Conservation (phyloP, 2,888 invertebrate genomes). For the Drosophila prolongata region DNA sequence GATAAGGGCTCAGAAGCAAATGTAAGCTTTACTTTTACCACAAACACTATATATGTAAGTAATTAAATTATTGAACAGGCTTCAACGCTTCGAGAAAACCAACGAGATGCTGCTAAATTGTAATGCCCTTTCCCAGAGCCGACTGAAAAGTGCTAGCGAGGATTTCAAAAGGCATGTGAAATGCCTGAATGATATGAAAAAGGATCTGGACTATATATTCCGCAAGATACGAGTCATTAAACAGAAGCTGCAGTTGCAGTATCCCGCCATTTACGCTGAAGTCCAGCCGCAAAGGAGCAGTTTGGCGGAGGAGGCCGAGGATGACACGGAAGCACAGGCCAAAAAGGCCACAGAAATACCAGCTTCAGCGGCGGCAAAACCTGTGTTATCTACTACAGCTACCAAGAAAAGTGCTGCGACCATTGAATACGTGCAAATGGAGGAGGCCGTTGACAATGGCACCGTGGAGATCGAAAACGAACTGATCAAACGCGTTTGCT, state of each 20-base stretch:
- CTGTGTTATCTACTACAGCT: conserved; percentile 60
- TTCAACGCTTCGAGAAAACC: conserved; percentile 98
- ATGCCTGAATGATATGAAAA: conserved; percentile 94
- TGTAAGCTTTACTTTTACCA: conserved; percentile 86
- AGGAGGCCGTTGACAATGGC: conserved; percentile 84
- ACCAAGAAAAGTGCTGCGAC: conserved; percentile 73
- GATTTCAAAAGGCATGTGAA: conserved; percentile 97
- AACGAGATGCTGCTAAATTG: conserved; percentile 99
- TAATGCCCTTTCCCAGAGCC: conserved; percentile 95
- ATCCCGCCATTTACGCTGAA: conserved; percentile 88
- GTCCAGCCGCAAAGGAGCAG: conserved; percentile 85
- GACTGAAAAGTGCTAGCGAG: conserved; percentile 92
- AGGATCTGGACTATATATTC: conserved; percentile 97
- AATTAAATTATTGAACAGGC: conserved; percentile 86
- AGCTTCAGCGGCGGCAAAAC: conserved; percentile 2
- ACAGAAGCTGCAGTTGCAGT: conserved; percentile 90
- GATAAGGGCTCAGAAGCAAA: conserved; percentile 96
- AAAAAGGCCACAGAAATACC: conserved; percentile 68
- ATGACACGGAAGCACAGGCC: conserved; percentile 80
- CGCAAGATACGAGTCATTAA: conserved; percentile 94
- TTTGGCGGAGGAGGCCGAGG: conserved; percentile 85
- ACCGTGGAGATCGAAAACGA: conserved; percentile 82
- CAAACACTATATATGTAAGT: not conserved
- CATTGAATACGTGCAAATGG: conserved; percentile 84
- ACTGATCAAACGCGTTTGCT: conserved; percentile 85